Evolutionary conservation across 2,113 vertebrate species (phyloP).

Genomic region (Marmota monax): DNA sequence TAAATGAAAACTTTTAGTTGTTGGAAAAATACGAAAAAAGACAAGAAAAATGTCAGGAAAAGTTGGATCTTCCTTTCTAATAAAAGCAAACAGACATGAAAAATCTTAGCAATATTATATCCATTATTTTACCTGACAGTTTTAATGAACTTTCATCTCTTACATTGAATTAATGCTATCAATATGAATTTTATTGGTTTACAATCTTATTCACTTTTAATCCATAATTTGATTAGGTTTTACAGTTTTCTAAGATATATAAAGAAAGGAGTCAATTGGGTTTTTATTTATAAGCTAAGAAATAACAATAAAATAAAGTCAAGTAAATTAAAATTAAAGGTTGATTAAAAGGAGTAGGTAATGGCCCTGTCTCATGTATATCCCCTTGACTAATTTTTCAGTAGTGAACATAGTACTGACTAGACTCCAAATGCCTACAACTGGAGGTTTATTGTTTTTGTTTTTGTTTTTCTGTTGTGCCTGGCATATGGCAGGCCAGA

Average conservation of each 20-base stretch:
- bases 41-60: neutral
- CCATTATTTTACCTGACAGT: neutral
- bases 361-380: neutral
- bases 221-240: neutral
- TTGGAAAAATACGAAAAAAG: neutral
- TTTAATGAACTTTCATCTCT: neutral
- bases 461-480: neutral
- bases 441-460: neutral
- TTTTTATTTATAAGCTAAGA: neutral
- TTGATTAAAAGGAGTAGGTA: neutral
- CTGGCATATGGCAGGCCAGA: neutral
- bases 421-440: neutral
- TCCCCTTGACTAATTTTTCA: neutral
- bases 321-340: neutral
- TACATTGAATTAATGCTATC: neutral
- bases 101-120: neutral
- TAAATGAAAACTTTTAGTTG: neutral
- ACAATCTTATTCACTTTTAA: neutral
- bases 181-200: neutral
- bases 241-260: neutral
- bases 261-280: neutral
- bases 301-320: neutral
- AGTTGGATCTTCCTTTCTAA: neutral
- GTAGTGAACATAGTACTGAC: neutral
- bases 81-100: neutral